Evolutionary conservation across 2,113 vertebrate species (phyloP).

Genomic region (Oreocharis arfaki): DNA sequence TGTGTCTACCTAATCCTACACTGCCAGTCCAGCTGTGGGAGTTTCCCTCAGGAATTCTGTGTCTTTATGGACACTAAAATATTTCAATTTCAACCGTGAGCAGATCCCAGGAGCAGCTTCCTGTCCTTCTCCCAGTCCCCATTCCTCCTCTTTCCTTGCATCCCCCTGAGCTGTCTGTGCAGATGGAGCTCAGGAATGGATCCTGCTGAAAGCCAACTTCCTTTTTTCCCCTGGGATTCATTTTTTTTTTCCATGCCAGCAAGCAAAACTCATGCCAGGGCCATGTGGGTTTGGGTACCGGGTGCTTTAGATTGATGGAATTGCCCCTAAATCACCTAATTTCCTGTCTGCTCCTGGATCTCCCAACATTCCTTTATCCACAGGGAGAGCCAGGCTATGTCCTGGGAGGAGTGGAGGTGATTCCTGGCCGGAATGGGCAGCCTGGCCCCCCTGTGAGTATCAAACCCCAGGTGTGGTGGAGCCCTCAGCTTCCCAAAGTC

Average conservation of each 20-base stretch:
- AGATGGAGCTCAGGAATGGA: neutral
- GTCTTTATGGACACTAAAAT: neutral
- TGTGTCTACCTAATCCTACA: neutral
- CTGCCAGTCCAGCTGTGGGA: no score
- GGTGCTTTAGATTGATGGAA: neutral
- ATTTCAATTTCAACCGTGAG: neutral
- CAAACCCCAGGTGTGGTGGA: neutral
- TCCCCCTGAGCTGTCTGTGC: neutral
- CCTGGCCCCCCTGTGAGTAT: slow-evolving; percentile 81
- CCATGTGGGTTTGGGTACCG: neutral
- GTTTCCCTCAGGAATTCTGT: neutral
- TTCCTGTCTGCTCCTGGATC: neutral
- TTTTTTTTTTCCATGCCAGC: neutral
- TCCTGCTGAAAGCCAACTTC: neutral
- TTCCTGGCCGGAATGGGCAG: slow-evolving; percentile 80
- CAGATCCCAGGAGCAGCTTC: neutral
- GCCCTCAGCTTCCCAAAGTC: neutral
- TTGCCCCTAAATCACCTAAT: neutral
- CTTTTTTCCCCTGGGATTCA: neutral
- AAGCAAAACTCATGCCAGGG: neutral
- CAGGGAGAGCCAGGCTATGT: slow-evolving; percentile 88
- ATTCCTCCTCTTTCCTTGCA: neutral
- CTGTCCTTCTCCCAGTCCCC: neutral
- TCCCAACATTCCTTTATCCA: neutral
- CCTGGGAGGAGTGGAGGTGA: slow-evolving; percentile 76